phyloP scores from a whole-genome alignment of 2,113 vertebrate genomes.

The Recurvirostra avosetta region DNA sequence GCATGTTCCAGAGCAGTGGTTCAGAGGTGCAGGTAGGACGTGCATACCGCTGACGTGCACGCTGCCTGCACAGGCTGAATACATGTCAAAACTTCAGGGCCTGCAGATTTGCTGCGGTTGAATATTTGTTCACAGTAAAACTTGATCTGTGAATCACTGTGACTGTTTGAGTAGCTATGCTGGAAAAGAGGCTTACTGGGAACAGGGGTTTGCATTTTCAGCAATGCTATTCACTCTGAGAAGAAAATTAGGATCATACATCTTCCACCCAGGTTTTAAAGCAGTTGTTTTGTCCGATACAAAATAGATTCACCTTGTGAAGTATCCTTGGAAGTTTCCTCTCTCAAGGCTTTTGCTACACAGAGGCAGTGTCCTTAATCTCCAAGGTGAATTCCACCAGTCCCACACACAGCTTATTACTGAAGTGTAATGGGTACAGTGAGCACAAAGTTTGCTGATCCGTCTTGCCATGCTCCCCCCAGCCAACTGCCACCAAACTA shows the following conservation, averaged over 20 bases:
- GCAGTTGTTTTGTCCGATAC: background rate
- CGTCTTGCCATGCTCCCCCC: background rate
- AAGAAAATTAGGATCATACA: background rate
- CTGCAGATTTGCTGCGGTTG: background rate
- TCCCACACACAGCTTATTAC: background rate
- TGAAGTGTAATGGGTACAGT: accelerated
- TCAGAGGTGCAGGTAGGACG: background rate
- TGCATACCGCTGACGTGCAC: background rate
- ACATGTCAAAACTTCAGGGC: background rate
- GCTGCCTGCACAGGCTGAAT: background rate
- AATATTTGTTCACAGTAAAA: background rate
- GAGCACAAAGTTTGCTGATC: background rate
- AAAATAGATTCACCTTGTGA: background rate
- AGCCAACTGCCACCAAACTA: background rate
- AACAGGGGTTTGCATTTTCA: background rate
- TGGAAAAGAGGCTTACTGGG: background rate
- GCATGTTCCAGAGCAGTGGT: background rate
- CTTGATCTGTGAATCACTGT: background rate
- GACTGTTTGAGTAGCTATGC: background rate
- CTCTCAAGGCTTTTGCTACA: background rate
- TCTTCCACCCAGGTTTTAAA: background rate
- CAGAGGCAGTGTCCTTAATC: background rate
- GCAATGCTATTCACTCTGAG: background rate
- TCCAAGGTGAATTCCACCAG: background rate
- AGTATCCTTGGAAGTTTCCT: background rate